Conservation (phyloP, 2,888 invertebrate genomes). For the Ochlodes sylvanus region DNA sequence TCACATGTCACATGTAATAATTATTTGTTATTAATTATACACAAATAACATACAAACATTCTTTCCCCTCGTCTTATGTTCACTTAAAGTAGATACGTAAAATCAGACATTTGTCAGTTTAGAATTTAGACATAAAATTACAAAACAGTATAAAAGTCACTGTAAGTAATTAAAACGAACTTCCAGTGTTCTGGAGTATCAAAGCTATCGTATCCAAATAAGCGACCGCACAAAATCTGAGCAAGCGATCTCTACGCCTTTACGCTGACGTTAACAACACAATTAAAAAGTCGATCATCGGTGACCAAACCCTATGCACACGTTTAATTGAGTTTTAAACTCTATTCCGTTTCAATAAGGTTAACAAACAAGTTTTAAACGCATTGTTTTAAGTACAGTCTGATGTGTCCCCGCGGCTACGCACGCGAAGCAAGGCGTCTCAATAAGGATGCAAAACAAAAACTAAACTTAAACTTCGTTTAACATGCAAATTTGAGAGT, state of each 20-base stretch:
- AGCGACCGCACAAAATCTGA: slow-evolving; percentile 76
- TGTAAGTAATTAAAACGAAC: slow-evolving; percentile 35
- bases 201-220: slow-evolving; percentile 45
- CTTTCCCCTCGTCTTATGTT: not conserved
- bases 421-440: slow-evolving; percentile 75
- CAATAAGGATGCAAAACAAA: slow-evolving; percentile 80
- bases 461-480: slow-evolving; percentile 81
- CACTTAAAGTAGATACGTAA: not conserved
- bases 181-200: slow-evolving; percentile 38
- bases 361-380: slow-evolving; percentile 19
- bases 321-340: slow-evolving; percentile 47
- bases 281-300: slow-evolving; percentile 80
- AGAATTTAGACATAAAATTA: not conserved
- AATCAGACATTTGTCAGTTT: not conserved
- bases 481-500: slow-evolving; percentile 85
- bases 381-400: slow-evolving; percentile 35
- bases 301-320: slow-evolving; percentile 44
- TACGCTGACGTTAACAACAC: slow-evolving; percentile 80
- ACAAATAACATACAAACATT: too few species aligned
- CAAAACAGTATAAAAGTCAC: not conserved
- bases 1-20: too few species aligned
- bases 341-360: slow-evolving; percentile 50
- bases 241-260: slow-evolving; percentile 84
- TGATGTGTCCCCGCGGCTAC: slow-evolving; percentile 64
- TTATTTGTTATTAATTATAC: too few species aligned